A percentile compares a stretch with the other conserved stretches of the same genome.
Evolutionary conservation across 2,113 vertebrate genomes (phyloP).

Genomic region (Scortum barcoo): DNA sequence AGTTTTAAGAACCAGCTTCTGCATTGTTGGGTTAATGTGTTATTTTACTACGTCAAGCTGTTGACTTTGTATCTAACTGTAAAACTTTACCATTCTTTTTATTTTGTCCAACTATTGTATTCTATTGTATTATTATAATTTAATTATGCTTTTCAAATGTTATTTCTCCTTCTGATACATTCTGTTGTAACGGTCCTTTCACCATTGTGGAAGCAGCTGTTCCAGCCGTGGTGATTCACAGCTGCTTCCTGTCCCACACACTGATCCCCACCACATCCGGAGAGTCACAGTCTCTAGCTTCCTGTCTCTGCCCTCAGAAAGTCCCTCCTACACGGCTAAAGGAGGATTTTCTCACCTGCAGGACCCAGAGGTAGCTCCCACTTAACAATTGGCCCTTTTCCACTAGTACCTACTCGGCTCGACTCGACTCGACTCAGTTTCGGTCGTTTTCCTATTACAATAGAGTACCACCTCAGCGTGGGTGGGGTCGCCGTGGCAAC

Average conservation of each 20-base stretch:
- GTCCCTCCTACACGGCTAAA: not conserved
- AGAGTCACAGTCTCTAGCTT: constrained; percentile 65
- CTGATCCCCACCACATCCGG: constrained; percentile 23
- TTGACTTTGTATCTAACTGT: not conserved
- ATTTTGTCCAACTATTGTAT: not conserved
- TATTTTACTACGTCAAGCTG: not conserved
- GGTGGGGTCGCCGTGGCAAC: too few relatives aligned
- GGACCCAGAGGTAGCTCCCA: constrained; percentile 59
- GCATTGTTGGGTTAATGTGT: not conserved
- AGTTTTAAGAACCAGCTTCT: not conserved
- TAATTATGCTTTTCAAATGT: too few relatives aligned
- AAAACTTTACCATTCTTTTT: not conserved
- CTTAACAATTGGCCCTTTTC: too few relatives aligned
- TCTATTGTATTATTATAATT: too few relatives aligned
- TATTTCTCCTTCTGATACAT: not conserved
- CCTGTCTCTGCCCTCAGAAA: constrained; percentile 40
- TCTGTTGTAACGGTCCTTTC: not conserved
- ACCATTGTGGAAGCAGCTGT: constrained; percentile 55
- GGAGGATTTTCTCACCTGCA: not conserved
- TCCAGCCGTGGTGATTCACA: constrained; percentile 18
- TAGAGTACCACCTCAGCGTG: too few relatives aligned
- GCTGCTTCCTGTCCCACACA: constrained; percentile 11
- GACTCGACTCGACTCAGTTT: too few relatives aligned
- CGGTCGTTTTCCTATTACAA: too few relatives aligned
- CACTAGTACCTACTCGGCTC: too few relatives aligned